Base-by-base conservation (phyloP, 2,797 vertebrate genomes). In the Florisuga fusca region DNA sequence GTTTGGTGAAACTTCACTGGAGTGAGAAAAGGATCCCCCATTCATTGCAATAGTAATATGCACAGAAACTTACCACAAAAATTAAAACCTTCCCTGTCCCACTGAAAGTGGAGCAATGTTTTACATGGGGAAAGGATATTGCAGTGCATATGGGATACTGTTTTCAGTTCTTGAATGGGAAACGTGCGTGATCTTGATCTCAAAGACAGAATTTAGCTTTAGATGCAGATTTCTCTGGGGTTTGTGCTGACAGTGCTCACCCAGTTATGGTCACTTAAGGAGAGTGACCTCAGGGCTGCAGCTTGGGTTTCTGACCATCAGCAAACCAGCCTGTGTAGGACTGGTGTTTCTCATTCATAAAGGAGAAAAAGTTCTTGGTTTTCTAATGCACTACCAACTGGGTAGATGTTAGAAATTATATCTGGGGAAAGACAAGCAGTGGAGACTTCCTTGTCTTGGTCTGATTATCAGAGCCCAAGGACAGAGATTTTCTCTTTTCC, bases 391-490 rank as follows among this genome's bases (percentile, higher is more conserved):
- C 9, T 29, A 46, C 10, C 27, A 53, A 9, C 22, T 34, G 26
- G 33, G 19, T 16, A 62, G 43, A 46, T 55, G 15, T 26, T 69
- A 19, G 17, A 34, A 85, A 41, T 36, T 27, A 7, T 43, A 76
- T 29, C 1, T 79, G 36, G 31, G 26, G 15, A 55, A 77, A 22
- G 71, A 8, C 59, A 26, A 76, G 55, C 46, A 87, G n/a, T 31
- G 4, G 2, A 4, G 5, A 3, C 23, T 68, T 89, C 7, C 31
- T n/a, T 0, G 0, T 21, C 26, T 15, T 50, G 9, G 11, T 59
- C 83, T 4, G 0, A 27, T 68, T 45, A 67, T 55, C 33, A 36
- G 33, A 85, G 14, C 46, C 26, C 33, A 51, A 45, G 68, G 27
- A 57, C 27, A 57, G 33, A 64, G 25, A 18, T 77, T 6, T 43